Conservation (phyloP, 2,797 vertebrate genomes). For the Hemibagrus guttatus region DNA sequence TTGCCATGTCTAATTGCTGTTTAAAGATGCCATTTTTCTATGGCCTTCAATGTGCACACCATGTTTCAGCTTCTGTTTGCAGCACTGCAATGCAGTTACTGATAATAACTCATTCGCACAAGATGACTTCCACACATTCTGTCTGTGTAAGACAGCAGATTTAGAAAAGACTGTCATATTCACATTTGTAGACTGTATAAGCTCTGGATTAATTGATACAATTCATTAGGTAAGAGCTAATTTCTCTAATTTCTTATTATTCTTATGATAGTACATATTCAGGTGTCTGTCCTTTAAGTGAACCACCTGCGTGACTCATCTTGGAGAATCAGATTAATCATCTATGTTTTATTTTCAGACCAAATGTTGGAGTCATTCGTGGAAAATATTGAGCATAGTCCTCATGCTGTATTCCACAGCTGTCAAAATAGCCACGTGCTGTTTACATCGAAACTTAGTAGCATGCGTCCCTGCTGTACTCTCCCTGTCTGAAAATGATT, state of each 20-base stretch:
- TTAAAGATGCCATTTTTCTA: neutral
- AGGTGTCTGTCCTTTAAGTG: conserved; percentile 4
- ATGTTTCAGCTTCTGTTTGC: neutral
- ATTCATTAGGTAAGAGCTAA: neutral
- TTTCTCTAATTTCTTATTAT: neutral
- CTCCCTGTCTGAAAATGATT: neutral
- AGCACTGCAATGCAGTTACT: neutral
- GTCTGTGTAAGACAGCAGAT: too few species aligned
- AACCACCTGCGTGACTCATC: conserved; percentile 8
- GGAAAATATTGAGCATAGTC: conserved; percentile 1
- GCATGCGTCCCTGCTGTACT: neutral
- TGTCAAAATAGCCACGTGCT: neutral
- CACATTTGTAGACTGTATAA: neutral
- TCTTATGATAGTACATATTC: neutral
- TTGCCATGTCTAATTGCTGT: neutral
- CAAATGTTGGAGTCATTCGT: conserved; percentile 20
- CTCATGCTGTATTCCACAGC: neutral
- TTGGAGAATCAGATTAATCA: conserved; percentile 9
- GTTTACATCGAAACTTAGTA: neutral
- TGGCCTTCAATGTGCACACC: neutral
- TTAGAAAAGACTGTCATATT: neutral
- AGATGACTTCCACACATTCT: neutral
- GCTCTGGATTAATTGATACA: neutral
- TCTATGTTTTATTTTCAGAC: neutral
- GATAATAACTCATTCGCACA: neutral